Conservation (phyloP, 2,797 vertebrate species). For the Chaetodon trifasciatus region DNA sequence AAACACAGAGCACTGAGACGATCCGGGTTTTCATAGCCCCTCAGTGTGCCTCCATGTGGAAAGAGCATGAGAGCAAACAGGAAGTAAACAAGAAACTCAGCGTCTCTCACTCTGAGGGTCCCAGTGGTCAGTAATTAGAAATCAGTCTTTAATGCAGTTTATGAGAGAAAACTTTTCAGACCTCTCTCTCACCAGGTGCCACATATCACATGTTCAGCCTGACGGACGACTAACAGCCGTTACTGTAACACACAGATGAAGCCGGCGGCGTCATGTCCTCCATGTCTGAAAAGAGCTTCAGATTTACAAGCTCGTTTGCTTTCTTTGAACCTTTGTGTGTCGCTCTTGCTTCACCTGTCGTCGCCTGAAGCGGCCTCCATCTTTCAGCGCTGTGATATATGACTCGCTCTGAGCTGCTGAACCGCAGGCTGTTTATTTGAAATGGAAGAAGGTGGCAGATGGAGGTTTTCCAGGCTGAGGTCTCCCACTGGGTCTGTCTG, state of each 20-base stretch:
- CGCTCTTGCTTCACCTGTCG: conserved; percentile 29
- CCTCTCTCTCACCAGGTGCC: neutral
- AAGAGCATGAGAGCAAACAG: too few relatives aligned
- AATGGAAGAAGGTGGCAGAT: conserved; percentile 45
- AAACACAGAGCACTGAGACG: too few relatives aligned
- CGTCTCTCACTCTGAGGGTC: too few relatives aligned
- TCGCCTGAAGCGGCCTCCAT: neutral
- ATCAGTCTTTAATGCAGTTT: too few relatives aligned
- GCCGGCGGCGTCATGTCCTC: neutral
- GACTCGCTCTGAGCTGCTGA: neutral
- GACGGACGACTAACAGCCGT: neutral
- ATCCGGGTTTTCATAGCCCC: too few relatives aligned
- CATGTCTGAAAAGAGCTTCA: conserved; percentile 17
- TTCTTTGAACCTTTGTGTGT: neutral
- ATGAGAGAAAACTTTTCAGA: too few relatives aligned
- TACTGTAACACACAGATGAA: neutral
- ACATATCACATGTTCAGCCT: neutral
- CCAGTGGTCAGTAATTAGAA: too few relatives aligned
- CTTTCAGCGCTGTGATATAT: conserved; percentile 30
- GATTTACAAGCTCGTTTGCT: neutral
- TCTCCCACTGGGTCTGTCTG: conserved; percentile 42
- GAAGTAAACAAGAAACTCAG: neutral
- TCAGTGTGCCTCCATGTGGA: too few relatives aligned
- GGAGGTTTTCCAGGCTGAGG: conserved; percentile 23
- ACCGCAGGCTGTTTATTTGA: neutral